phyloP scores from a whole-genome alignment of 1,140 invertebrate genomes.

The Schlechtendalia chinensis region DNA sequence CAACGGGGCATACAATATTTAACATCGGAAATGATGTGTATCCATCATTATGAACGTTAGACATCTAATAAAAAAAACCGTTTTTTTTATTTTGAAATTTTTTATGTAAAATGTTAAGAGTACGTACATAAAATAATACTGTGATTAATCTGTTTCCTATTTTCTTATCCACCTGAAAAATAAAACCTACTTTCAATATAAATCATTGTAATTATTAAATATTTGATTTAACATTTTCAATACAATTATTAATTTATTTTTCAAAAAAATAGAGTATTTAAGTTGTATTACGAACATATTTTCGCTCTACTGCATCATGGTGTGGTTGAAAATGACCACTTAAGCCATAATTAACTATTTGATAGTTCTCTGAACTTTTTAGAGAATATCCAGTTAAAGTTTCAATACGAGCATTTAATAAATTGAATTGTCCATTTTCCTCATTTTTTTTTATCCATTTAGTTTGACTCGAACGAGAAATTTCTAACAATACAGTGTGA shows the following conservation, averaged over 20 bases:
- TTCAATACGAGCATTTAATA: background rate
- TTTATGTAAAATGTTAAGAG: background rate
- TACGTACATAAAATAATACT: conserved; percentile 9
- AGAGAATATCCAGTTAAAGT: background rate
- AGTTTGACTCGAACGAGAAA: background rate
- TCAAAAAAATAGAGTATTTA: too few species aligned
- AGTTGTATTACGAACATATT: too few species aligned
- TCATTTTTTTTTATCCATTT: background rate
- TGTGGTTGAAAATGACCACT: background rate
- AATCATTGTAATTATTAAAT: too few species aligned
- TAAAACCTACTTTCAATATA: too few species aligned
- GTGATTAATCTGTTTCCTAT: background rate
- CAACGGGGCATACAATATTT: background rate
- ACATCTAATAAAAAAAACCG: background rate
- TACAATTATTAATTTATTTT: too few species aligned
- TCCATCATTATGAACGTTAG: background rate
- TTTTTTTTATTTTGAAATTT: background rate
- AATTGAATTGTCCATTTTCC: background rate
- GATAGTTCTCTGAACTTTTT: background rate
- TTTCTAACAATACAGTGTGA: too few species aligned
- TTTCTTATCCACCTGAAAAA: background rate
- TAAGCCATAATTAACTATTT: conserved; percentile 18
- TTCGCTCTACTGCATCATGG: background rate
- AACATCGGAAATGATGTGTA: background rate
- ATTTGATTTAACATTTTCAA: too few species aligned